Percentiles rank a stretch among this genome's conserved stretches.
Evolutionary conservation across 2,888 invertebrate genomes (phyloP).

Genomic region (Cerastis leucographa): DNA sequence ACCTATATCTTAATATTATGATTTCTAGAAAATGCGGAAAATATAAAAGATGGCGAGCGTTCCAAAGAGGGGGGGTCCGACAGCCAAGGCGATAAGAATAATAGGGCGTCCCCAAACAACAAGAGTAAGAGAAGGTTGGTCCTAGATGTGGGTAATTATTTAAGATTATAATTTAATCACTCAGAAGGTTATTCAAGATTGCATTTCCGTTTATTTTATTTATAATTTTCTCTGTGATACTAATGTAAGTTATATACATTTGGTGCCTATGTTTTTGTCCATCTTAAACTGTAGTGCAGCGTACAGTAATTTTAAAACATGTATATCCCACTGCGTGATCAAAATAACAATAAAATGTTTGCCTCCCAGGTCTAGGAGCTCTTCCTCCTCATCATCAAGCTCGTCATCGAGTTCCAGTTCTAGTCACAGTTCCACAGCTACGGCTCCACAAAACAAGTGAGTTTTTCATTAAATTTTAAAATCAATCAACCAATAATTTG

Average conservation of each 20-base stretch:
- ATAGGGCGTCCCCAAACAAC: constrained; percentile 76
- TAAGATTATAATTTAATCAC: constrained; percentile 12
- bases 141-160: constrained; percentile 66
- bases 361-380: constrained; percentile 81
- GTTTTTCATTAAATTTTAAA: constrained; percentile 47
- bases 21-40: constrained; percentile 77
- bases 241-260: neutral
- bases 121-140: constrained; percentile 84
- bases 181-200: neutral
- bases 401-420: constrained; percentile 88
- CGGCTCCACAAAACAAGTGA: constrained; percentile 85
- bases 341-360: constrained; percentile 11
- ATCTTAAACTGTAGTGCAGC: neutral
- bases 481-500: constrained; percentile 17
- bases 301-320: neutral
- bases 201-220: constrained; percentile 2
- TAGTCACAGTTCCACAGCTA: constrained; percentile 84
- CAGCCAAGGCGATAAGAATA: constrained; percentile 76
- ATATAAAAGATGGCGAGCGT: constrained; percentile 77
- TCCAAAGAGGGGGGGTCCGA: constrained; percentile 75
- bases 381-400: constrained; percentile 87
- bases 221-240: neutral
- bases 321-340: neutral
- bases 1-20: constrained; percentile 4
- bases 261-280: neutral